Evolutionary conservation across 64 coral and sea anemone genomes (phyloP), one percentile per base, ranked within the genome.

Genomic region (Stichodactyla helianthus): DNA sequence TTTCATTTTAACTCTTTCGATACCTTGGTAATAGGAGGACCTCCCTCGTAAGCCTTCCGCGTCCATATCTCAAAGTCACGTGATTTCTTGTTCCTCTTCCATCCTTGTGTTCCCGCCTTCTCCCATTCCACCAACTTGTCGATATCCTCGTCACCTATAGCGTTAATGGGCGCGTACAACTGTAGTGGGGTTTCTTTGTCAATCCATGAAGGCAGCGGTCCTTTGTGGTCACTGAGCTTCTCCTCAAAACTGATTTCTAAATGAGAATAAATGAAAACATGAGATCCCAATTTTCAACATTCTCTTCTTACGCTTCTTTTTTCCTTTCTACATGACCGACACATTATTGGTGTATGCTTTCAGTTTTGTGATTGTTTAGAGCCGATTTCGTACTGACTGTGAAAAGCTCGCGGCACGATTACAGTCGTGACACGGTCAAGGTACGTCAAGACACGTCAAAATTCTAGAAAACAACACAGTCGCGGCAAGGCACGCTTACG

Each of bases 21-120:
- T 91, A 91, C 90, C 90, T 87, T 91, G n/a, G 77, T 87, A 64
- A 91, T 86, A 4, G 77, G 90, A 6, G 90, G 90, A 56, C 84
- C 85, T n/a, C 90, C 52, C 25, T 81, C 90, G 12, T 53, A 54
- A 26, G 84, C 84, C 86, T 87, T 86, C 13, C 90, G 76, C 12
- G 57, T 82, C 77, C 79, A 91, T 56, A 91, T 83, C 53, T 91
- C 90, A 77, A 82, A 79, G 23, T 87, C 90, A 26, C 90, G 59
- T 80, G 90, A 82, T 50, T 87, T 91, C 79, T 91, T 91, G 19
- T 77, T 53, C 8, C 90, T 77, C 51, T 91, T 91, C 90, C 90
- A 91, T 10, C 58, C 26, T 59, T 56, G 16, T 14, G 79, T 70
- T 0, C 84, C 90, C 53, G 83, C 90, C 50, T 53, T 87, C 52